These are phyloP conservation scores for Microtus ochrogaster DNA, from an alignment of 2,113 vertebrate species.

Conservation along the genomic window DNA sequence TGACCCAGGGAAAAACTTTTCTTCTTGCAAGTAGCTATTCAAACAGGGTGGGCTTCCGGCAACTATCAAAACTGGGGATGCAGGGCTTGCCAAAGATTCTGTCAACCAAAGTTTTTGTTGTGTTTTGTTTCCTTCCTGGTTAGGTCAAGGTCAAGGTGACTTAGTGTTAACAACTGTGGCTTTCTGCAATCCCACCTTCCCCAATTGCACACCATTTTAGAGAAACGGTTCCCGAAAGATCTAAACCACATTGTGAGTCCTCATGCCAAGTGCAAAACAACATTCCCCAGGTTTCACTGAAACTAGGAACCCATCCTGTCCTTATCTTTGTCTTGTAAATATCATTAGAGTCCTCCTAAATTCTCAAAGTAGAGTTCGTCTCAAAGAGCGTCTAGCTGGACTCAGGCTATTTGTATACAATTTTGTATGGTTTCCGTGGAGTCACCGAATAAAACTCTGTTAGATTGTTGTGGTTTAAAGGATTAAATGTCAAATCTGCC, in stretches of 20 bases:
- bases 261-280: not conserved
- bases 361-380: slow-evolving; percentile 52
- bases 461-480: slow-evolving; percentile 57
- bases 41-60: not conserved
- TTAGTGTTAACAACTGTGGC: slow-evolving; percentile 26
- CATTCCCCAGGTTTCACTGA: not conserved
- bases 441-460: slow-evolving; percentile 66
- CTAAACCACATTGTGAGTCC: not conserved
- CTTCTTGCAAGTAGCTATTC: accelerated
- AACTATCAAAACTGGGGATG: not conserved
- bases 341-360: not conserved
- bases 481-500: slow-evolving; percentile 36
- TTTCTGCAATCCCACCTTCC: slow-evolving; percentile 32
- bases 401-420: slow-evolving; percentile 38
- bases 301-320: not conserved
- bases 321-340: slow-evolving; percentile 57
- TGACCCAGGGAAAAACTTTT: not conserved
- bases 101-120: not conserved
- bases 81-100: not conserved
- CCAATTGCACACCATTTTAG: not conserved
- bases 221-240: slow-evolving; percentile 27
- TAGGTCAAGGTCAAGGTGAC: slow-evolving; percentile 47
- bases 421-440: slow-evolving; percentile 58
- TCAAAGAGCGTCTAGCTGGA: slow-evolving; percentile 15
- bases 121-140: not conserved